Conservation (phyloP, 2,797 vertebrate genomes). For the Bryconaethiops microstoma region DNA sequence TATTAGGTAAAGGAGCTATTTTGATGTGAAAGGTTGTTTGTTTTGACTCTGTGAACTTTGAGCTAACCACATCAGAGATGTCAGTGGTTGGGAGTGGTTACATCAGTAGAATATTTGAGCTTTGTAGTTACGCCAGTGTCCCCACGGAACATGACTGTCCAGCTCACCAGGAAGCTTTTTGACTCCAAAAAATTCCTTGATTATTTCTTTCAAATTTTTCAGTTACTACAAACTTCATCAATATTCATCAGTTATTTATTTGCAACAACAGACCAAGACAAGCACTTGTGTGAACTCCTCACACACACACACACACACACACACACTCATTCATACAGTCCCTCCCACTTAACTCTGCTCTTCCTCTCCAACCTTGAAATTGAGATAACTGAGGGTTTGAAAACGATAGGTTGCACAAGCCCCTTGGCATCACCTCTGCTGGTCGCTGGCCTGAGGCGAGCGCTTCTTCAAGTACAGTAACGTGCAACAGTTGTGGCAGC, state of each 20-base stretch:
- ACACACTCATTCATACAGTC: slow-evolving; percentile 25
- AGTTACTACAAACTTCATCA: no score
- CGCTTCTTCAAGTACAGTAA: slow-evolving; percentile 33
- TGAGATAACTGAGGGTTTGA: slow-evolving; percentile 59
- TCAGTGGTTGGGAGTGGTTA: slow-evolving; percentile 44
- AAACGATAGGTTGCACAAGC: slow-evolving; percentile 52
- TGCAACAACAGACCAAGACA: not conserved
- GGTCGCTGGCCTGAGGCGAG: slow-evolving; percentile 14
- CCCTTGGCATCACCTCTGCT: slow-evolving; percentile 49
- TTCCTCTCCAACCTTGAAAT: slow-evolving; percentile 49
- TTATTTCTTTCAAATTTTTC: no score
- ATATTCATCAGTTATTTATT: no score
- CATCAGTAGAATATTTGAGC: slow-evolving; percentile 42
- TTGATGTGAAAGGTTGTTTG: slow-evolving; percentile 3
- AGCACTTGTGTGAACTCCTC: slow-evolving; percentile 48
- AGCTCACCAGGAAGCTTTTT: slow-evolving; percentile 32
- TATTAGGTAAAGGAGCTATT: slow-evolving; percentile 37
- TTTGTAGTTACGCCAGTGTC: slow-evolving; percentile 39
- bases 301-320: slow-evolving; percentile 15
- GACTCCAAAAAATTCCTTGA: not conserved
- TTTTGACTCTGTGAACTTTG: slow-evolving; percentile 20
- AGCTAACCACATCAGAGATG: slow-evolving; percentile 44
- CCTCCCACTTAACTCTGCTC: slow-evolving; percentile 43
- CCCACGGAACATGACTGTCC: slow-evolving; percentile 34
- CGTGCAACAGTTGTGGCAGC: slow-evolving; percentile 39